phyloP scores from a whole-genome alignment of 2,888 invertebrate genomes.

The Drosophila merina region DNA sequence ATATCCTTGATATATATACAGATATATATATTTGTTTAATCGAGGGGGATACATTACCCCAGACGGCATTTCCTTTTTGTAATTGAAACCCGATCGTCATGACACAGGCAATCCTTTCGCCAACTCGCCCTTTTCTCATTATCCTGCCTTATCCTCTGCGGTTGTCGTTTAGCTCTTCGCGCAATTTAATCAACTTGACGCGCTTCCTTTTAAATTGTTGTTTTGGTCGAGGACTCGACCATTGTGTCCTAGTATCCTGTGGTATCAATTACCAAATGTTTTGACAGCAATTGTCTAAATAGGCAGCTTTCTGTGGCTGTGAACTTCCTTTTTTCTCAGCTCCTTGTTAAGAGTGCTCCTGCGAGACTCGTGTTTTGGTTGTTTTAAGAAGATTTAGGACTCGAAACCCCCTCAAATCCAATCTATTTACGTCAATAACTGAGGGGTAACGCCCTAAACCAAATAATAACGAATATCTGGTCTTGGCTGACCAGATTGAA shows the following conservation, averaged over 20 bases:
- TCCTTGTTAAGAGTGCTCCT: too few species aligned
- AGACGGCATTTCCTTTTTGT: constrained; percentile 64
- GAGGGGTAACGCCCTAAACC: constrained; percentile 25
- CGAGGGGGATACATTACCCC: constrained; percentile 2
- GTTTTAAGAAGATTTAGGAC: too few species aligned
- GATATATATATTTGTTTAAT: neutral
- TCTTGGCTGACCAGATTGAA: constrained; percentile 58
- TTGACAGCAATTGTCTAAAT: constrained; percentile 79
- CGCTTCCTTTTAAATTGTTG: constrained; percentile 50
- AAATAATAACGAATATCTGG: constrained; percentile 49
- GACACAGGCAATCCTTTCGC: constrained; percentile 75
- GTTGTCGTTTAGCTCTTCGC: constrained; percentile 55
- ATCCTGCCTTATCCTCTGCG: constrained; percentile 20
- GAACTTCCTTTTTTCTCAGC: neutral
- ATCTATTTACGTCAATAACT: constrained; percentile 13
- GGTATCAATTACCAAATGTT: constrained; percentile 74
- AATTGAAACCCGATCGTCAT: constrained; percentile 80
- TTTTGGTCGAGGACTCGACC: neutral
- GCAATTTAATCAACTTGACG: constrained; percentile 78
- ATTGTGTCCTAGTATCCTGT: constrained; percentile 29
- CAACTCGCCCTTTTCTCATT: constrained; percentile 18
- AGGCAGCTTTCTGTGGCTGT: constrained; percentile 38
- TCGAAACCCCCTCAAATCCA: neutral
- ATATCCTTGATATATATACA: neutral
- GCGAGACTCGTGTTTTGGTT: too few species aligned